Base-by-base conservation (phyloP, 2,797 vertebrate species). In the Halcyon smyrnensis region DNA sequence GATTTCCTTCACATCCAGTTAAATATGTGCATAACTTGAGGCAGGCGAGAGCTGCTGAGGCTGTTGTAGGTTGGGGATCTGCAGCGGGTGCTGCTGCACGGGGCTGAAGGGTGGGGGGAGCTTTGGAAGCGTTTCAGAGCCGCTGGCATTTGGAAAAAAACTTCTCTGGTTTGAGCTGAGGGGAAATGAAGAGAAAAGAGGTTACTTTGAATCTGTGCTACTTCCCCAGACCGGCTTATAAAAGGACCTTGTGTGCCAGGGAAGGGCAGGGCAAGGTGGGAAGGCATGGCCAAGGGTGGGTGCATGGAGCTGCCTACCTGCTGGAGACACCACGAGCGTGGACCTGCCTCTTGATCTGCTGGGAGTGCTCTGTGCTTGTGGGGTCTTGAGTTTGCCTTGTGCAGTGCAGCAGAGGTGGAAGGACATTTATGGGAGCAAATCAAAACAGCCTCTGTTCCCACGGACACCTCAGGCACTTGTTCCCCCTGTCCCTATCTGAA, bases 1-100 rank as follows among this genome's bases (percentile, higher is more conserved):
- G 48, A 20, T 36, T 81, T 15, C 75, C 15, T 60, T 84, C 4
- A 2, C 34, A 62, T 60, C 32, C 71, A 28, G 53, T 62, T 69
- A 32, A 78, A 68, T 19, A 25, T 15, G n/a, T 74, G 69, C 57
- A 23, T 51, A 32, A 28, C 53, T 39, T 6, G 65, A n/a, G 84
- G 57, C 45, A 53, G 34, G 23, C 3, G 2, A 53, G 54, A 11
- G 68, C 2, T 12, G 1, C 16, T 2, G 75, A 46, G 70, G 57
- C 62, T 30, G 53, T 7, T 43, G 15, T 43, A 4, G 15, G 25
- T 28, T 2, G 9, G 75, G 76, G 64, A 30, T 9, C 30, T 12
- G 45, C n/a, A 27, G 32, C 0, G 1, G 23, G 37, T 36, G 74
- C 73, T 63, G 39, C 19, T 1, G 3, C 14, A 1, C 7, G 6